A percentile compares a stretch with the other conserved stretches of the same genome.
These are phyloP conservation scores for Ormyrus labotus DNA, from an alignment of 2,888 invertebrate species.

Conservation along the genomic window DNA sequence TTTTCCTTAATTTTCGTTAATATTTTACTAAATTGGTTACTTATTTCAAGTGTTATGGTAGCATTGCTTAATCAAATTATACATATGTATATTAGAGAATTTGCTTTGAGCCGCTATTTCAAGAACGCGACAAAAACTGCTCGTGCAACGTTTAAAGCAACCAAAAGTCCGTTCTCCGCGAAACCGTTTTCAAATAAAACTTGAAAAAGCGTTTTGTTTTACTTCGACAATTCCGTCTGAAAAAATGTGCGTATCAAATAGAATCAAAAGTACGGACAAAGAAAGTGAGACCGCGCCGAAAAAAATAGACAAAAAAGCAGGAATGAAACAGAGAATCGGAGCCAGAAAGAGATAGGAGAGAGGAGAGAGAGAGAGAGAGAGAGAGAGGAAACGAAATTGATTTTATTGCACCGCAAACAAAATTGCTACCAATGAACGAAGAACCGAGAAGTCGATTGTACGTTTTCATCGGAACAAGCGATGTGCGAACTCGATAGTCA, in stretches of 20 bases:
- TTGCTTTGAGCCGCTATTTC: no score
- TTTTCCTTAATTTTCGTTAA: no score
- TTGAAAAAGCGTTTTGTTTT: constrained; percentile 15
- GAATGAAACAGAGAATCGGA: constrained; percentile 25
- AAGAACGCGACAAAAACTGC: no score
- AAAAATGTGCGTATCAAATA: constrained; percentile 7
- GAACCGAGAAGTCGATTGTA: constrained; percentile 31
- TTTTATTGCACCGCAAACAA: constrained; percentile 46
- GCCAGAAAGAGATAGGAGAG: no score
- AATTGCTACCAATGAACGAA: constrained; percentile 45
- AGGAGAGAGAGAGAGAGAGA: not conserved
- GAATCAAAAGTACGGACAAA: constrained; percentile 9
- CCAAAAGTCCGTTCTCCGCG: not conserved
- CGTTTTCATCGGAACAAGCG: constrained; percentile 41
- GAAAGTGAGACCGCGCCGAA: constrained; percentile 26
- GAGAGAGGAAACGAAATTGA: constrained; percentile 37
- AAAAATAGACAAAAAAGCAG: constrained; percentile 29
- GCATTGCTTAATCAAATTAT: no score
- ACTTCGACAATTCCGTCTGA: constrained; percentile 4
- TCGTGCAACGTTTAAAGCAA: not conserved
- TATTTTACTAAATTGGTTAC: no score
- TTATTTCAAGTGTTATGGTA: no score
- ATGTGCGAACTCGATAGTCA: not conserved
- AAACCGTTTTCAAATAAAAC: not conserved
- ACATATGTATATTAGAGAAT: no score